phyloP scores from a whole-genome alignment of 2,113 vertebrate species.

The Scomber japonicus region DNA sequence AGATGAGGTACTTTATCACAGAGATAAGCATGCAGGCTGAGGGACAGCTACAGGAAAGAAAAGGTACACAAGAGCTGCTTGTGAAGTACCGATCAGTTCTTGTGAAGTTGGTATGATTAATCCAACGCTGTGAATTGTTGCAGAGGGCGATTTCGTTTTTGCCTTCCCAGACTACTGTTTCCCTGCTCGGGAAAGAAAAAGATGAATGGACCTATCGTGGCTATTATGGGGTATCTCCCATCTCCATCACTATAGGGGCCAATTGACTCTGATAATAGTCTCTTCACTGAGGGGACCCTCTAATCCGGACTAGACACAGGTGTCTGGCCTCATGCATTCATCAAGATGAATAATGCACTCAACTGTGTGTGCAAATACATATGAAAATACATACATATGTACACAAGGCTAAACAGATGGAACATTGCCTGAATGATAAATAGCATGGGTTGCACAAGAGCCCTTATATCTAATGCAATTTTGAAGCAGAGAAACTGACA shows the following conservation, averaged over 20 bases:
- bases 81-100: conserved; percentile 59
- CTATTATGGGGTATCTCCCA: conserved; percentile 70
- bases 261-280: conserved; percentile 67
- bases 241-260: conserved; percentile 67
- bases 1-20: conserved; percentile 63
- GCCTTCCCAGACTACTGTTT: conserved; percentile 48
- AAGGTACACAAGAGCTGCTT: conserved; percentile 43
- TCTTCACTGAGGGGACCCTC: conserved; percentile 60
- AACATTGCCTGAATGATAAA: conserved; percentile 22
- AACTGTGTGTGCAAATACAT: conserved; percentile 30
- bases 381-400: conserved; percentile 26
- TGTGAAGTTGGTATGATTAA: conserved; percentile 74
- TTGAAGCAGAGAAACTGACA: conserved; percentile 28
- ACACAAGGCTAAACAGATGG: conserved; percentile 11
- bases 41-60: conserved; percentile 52
- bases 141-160: conserved; percentile 53
- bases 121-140: conserved; percentile 58
- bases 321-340: conserved; percentile 46
- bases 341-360: conserved; percentile 57
- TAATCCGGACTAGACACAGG: conserved; percentile 56
- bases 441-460: background rate
- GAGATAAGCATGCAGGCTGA: conserved; percentile 68
- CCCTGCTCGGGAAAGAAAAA: conserved; percentile 55
- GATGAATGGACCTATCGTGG: conserved; percentile 67
- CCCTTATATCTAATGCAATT: conserved; percentile 22